Evolutionary conservation across 2,888 invertebrate species (phyloP), one percentile per base, ranked within the genome.

Genomic region (Adineta ricciae): DNA sequence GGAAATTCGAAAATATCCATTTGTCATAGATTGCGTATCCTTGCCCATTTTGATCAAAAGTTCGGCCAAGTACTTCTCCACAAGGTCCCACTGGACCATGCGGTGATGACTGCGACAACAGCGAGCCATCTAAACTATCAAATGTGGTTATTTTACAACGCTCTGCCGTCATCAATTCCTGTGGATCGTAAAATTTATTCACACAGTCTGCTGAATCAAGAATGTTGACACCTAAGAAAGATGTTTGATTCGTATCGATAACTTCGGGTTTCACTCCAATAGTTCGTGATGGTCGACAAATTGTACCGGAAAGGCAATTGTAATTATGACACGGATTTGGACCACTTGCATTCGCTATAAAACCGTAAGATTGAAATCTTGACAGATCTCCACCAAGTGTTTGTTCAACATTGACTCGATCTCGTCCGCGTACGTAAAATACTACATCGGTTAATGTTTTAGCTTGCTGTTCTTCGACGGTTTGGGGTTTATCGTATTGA

Each of bases 161-260:
- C 11, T 21, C 24, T 19, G 38, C 0, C 41, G 38, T 41, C n/a
- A n/a, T n/a, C n/a, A n/a, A n/a, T n/a, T n/a, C n/a, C n/a, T n/a
- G n/a, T n/a, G n/a, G 24, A 78, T 9, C 41, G 14, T 38, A n/a
- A 2, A 11, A 24, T 24, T 21, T 9, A 78, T 78, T 78, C 2
- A 78, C 2, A 78, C 78, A 78, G 41, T 78, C 78, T 9, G 78
- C 78, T 41, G 78, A 78, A 78, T 78, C 78, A 41, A 78, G 38
- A 78, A 78, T 78, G 41, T 41, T 78, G 41, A 78, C 41, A n/a
- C 78, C 78, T 24, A 78, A 11, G 2, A 78, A 78, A 3, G 78
- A 78, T 41, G 38, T 21, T 78, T 36, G 32, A 41, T 78, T 21
- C 41, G 78, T 78, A 78, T 78, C 78, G 16, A 78, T n/a, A 41